A percentile compares a stretch with the other conserved stretches of the same genome.
These are phyloP conservation scores for Mystacornis crossleyi DNA, from an alignment of 2,113 vertebrate genomes.

Conservation along the genomic window DNA sequence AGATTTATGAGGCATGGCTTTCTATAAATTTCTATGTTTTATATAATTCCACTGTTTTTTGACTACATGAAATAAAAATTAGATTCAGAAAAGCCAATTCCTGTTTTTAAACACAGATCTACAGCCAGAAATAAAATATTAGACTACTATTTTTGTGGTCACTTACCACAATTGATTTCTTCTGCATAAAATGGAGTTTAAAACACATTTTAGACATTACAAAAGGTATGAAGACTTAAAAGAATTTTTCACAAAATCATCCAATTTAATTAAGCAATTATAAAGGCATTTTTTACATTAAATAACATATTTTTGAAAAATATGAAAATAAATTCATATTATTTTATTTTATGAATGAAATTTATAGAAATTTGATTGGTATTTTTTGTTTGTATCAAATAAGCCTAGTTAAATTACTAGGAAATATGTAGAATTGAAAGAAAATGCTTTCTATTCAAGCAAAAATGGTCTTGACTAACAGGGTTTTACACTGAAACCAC, in stretches of 20 bases:
- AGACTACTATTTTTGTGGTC: not conserved
- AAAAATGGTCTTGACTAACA: not conserved
- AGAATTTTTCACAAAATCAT: not conserved
- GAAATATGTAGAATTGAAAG: not conserved
- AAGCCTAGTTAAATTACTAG: not conserved
- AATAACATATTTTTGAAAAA: not conserved
- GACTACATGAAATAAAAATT: slow-evolving; percentile 4
- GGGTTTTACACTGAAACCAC: not conserved
- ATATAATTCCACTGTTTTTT: not conserved
- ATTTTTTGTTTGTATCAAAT: not conserved
- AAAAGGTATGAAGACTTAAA: not conserved
- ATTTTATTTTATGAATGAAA: not conserved
- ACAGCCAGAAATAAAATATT: not conserved
- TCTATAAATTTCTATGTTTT: not conserved
- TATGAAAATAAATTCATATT: not conserved
- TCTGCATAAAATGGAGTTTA: not conserved
- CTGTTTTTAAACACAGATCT: not conserved
- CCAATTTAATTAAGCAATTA: not conserved
- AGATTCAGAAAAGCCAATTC: not conserved
- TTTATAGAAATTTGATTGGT: not conserved
- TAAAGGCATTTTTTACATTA: not conserved
- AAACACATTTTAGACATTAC: not conserved
- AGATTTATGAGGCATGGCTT: not conserved
- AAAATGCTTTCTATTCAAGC: not conserved
- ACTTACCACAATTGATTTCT: not conserved